Conservation (phyloP, 2,113 vertebrate genomes). For the Coptodon bakossiorum region DNA sequence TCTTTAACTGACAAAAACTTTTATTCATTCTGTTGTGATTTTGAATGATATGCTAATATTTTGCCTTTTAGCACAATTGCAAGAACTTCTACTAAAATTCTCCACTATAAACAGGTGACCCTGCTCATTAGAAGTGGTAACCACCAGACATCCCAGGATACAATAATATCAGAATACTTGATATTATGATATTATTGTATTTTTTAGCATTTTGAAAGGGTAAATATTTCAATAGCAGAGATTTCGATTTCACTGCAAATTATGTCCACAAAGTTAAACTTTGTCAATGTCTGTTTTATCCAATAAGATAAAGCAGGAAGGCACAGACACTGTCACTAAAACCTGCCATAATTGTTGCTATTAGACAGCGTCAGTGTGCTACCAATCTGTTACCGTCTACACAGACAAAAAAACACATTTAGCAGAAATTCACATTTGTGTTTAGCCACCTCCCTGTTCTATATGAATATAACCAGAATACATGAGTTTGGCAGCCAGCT, state of each 20-base stretch:
- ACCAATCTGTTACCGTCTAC: rapidly evolving
- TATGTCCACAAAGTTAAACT: neutral
- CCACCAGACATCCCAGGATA: neutral
- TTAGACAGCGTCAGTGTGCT: neutral
- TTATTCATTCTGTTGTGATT: neutral
- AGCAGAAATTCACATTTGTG: neutral
- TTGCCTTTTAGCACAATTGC: neutral
- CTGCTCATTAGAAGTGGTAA: neutral
- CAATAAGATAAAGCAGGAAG: neutral
- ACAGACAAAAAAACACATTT: neutral
- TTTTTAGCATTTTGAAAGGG: neutral
- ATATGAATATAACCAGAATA: neutral
- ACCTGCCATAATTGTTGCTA: neutral
- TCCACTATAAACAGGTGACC: neutral
- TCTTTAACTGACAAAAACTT: neutral
- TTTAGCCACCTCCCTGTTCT: neutral
- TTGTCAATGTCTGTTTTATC: neutral
- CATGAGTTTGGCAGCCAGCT: neutral
- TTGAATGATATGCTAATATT: neutral
- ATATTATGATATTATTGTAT: neutral
- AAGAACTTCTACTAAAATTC: neutral
- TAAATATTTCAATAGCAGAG: neutral
- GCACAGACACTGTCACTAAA: neutral
- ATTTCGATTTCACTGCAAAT: neutral
- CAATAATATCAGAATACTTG: neutral